These are phyloP conservation scores for Eolophus roseicapilla DNA, from an alignment of 2,113 vertebrate genomes.

Conservation along the genomic window DNA sequence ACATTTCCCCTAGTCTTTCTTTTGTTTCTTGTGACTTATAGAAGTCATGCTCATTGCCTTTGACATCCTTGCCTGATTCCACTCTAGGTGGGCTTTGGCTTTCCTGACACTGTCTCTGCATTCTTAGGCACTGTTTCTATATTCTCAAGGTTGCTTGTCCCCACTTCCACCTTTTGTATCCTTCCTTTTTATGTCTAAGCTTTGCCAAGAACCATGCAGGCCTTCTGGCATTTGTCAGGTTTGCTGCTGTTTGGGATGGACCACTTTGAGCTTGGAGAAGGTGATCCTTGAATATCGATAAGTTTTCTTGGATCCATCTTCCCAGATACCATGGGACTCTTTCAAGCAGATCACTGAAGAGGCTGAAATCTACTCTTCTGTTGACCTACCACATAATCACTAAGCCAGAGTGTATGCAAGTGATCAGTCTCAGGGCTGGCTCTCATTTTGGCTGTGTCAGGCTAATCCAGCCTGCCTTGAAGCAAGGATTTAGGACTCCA, in stretches of 20 bases:
- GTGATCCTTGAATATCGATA: not conserved
- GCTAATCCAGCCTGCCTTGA: not conserved
- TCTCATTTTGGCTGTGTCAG: not conserved
- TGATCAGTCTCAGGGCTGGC: not conserved
- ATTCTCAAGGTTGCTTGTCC: not conserved
- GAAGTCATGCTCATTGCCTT: not conserved
- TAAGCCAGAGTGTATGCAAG: not conserved
- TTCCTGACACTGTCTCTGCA: not conserved
- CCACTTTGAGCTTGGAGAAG: not conserved
- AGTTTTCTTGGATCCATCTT: not conserved
- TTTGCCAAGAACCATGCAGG: not conserved
- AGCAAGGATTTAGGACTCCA: not conserved
- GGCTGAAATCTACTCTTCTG: not conserved
- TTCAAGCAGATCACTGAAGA: not conserved
- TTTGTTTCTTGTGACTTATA: not conserved
- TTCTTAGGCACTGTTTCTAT: not conserved
- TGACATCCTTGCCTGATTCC: not conserved
- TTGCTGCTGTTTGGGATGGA: not conserved
- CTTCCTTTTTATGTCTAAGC: not conserved
- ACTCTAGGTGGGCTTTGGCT: not conserved
- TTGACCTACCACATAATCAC: not conserved
- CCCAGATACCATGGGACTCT: not conserved
- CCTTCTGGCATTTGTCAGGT: not conserved
- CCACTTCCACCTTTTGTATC: not conserved
- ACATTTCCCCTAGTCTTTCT: not conserved